Evolutionary conservation across 2,888 invertebrate species (phyloP), one percentile per base, ranked within the genome.

Genomic region (Xiphydria camelus): DNA sequence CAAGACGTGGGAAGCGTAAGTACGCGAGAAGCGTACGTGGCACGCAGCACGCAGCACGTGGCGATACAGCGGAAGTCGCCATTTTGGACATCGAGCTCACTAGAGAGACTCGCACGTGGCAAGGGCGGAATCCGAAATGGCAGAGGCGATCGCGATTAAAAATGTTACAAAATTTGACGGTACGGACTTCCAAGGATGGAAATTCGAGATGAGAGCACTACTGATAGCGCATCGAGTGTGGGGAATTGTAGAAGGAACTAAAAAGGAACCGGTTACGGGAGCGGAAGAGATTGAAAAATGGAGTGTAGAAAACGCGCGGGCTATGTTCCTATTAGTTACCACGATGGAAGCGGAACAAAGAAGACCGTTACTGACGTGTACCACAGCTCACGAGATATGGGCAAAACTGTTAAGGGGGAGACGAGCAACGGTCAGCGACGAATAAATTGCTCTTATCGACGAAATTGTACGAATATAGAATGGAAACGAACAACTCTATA

Each of bases 311-410:
- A 23, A 49, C 10, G 49, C 45, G 25, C 40, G 44, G 4, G 49
- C 45, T 2, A 41, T 35, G 36, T 49, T 40, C 17, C 17, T 49
- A 14, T 6, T 49, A 12, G 9, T 36, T 7, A 37, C 45, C 25
- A 25, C 45, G 21, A 21, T 49, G 4, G 49, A 49, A 7, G 25
- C 49, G 2, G 31, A 7, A 1, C 49, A 49, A 14, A 4, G 14
- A 19, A 19, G 41, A 32, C 47, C 45, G 31, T 21, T 51, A 29
- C 31, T 51, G 14, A 51, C 23, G 1, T 51, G 19, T 9, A 31
- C 29, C 9, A 47, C 47, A 20, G 45, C 47, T 38, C 59, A 61
- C 12, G 49, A 47, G 26, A 52, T 52, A 47, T 49, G 49, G 49
- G 2, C 7, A 6, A 47, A 40, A 10, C 22, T 52, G 12, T 23